phyloP scores from a whole-genome alignment of 2,113 vertebrate species.

The Colaptes auratus region DNA sequence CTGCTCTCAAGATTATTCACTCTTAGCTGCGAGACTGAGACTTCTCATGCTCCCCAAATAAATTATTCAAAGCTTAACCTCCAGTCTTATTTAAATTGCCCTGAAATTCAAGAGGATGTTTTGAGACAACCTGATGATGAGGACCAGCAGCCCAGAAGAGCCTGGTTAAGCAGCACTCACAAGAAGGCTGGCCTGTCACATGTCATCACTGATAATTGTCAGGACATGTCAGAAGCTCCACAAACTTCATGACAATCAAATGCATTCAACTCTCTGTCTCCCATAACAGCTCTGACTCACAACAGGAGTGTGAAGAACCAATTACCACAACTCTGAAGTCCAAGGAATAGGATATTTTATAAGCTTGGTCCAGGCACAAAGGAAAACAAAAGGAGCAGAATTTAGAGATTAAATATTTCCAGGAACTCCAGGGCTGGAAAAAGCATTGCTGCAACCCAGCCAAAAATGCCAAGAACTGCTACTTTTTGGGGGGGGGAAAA shows the following conservation, averaged over 20 bases:
- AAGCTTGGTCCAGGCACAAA: background rate
- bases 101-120: background rate
- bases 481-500: background rate
- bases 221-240: background rate
- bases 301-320: background rate
- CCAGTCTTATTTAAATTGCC: background rate
- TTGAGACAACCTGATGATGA: background rate
- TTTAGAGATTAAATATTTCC: background rate
- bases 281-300: background rate
- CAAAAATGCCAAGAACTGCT: background rate
- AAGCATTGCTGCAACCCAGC: background rate
- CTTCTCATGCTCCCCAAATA: background rate
- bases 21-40: background rate
- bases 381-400: background rate
- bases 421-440: background rate
- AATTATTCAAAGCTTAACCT: background rate
- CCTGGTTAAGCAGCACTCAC: fast-evolving
- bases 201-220: fast-evolving
- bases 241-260: fast-evolving
- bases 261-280: background rate
- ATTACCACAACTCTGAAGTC: background rate
- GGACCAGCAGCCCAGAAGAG: background rate
- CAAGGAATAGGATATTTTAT: background rate
- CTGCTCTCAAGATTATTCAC: background rate
- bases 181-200: background rate